Base-by-base conservation (phyloP, 2,113 vertebrate genomes). In the Trogon surrucura region DNA sequence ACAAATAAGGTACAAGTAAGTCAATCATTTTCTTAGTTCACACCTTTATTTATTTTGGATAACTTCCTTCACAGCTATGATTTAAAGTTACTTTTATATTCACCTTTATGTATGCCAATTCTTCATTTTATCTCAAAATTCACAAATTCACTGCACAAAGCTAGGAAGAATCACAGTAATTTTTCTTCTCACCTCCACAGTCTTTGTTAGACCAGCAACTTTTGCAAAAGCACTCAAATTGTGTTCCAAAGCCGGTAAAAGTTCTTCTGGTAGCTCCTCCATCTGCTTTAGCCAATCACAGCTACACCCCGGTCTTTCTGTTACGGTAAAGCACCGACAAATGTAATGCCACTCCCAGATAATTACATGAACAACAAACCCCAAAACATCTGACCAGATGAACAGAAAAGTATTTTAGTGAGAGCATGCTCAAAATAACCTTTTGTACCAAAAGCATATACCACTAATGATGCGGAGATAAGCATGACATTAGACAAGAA, bases 141-240 rank as follows among this genome's bases (percentile, higher is more conserved):
- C 67, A 79, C 32, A 65, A 36, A n/a, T 27, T 53, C 13, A 4
- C 16, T 74, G 34, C 69, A 66, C 17, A 90, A 78, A 69, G 8
- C 14, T 0, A 83, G 29, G 12, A 73, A 70, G 21, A 73, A 12
- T 4, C 74, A n/a, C 1, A 1, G 34, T n/a, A 61, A 61, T 9
- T 17, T 80, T 85, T n/a, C 25, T 93, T 95, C 87, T 83, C 75
- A 98, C 98, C 98, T 96, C 88, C 51, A 89, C 86, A 41, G 1
- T 3, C 23, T 82, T 95, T 56, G 78, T 47, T 47, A 74, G 73
- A 13, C 11, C 34, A 67, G 29, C 58, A 74, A 79, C 53, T 45
- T 72, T 26, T 2, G 1, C 57, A 16, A 20, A 41, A 25, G 51
- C 32, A 56, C 80, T 14, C 4, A 62, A 75, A 78, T 20, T 62